Base-by-base conservation (phyloP, 2,797 vertebrate genomes). In the Aeoliscus strigatus region DNA sequence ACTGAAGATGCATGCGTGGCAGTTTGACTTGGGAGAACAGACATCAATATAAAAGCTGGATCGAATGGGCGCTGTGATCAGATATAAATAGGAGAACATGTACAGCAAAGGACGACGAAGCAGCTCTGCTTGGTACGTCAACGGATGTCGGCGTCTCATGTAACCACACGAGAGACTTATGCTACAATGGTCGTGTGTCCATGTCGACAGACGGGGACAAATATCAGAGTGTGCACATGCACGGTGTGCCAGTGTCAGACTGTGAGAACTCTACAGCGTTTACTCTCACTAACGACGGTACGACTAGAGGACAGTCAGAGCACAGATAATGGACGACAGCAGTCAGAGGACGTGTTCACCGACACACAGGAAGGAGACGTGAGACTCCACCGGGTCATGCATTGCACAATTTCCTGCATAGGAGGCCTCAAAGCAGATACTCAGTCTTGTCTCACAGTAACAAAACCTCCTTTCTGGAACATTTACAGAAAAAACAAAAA, bases 1-100 rank as follows among this genome's bases (percentile, higher is more conserved):
- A 89, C 85, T 84, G 85, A 90, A 77, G 77, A 89, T 60, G 86
- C 94, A 96, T 96, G 94, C 91, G 70, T 87, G 88, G 90, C 82
- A 87, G 83, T 84, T 91, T 82, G 79, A 86, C 84, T 82, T 47
- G 38, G 77, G 52, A 64, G 66, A 67, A 67, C 63, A 52, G 53
- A 79, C 57, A 68, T 72, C 43, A 16, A 79, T 77, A 79, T 63
- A 78, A 82, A 84, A 88, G 75, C 78, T 76, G 88, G 85, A 84
- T 87, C 86, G 73, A 89, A 86, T 36, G 52, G 70, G 62, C 55
- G 55, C 49, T 51, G 18, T 32, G 68, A 68, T 69, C 48, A 34
- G 68, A 70, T 82, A 83, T 75, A 82, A 80, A 73, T 72, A 77
- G 66, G 39, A 67, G 50, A 72, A 32, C 33, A 70, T 16, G 57